These are phyloP conservation scores for Euzetes globulus DNA, from an alignment of 2,888 invertebrate genomes.

Conservation along the genomic window DNA sequence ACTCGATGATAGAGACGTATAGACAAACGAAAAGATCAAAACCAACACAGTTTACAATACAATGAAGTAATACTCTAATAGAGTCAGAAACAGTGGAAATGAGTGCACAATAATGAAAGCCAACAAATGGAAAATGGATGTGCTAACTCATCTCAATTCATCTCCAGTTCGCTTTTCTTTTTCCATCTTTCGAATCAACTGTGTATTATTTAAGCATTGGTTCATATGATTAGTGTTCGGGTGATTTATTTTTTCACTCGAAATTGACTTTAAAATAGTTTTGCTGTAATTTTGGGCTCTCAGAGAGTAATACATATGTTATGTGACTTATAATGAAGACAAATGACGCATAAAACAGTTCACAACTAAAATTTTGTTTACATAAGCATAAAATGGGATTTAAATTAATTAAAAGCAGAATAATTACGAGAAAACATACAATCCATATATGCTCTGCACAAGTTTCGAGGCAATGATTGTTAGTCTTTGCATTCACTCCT, in stretches of 20 bases:
- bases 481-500: too few species aligned
- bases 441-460: neutral
- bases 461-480: neutral
- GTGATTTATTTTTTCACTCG: conserved; percentile 9
- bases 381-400: conserved; percentile 27
- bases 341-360: conserved; percentile 22
- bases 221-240: neutral
- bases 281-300: conserved; percentile 13
- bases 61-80: neutral
- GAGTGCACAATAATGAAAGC: neutral
- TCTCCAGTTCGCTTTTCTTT: neutral
- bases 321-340: conserved; percentile 25
- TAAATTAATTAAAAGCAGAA: conserved; percentile 23
- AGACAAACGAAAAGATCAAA: conserved; percentile 12
- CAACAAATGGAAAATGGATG: neutral
- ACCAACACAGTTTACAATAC: neutral
- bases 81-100: neutral
- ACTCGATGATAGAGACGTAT: neutral
- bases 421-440: conserved; percentile 9
- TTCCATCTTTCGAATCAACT: neutral
- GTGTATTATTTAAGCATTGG: neutral
- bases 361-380: conserved; percentile 18
- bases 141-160: neutral
- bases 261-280: conserved; percentile 22
- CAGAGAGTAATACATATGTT: neutral